phyloP scores from a whole-genome alignment of 2,113 vertebrate genomes.

The Ceratotherium simum region DNA sequence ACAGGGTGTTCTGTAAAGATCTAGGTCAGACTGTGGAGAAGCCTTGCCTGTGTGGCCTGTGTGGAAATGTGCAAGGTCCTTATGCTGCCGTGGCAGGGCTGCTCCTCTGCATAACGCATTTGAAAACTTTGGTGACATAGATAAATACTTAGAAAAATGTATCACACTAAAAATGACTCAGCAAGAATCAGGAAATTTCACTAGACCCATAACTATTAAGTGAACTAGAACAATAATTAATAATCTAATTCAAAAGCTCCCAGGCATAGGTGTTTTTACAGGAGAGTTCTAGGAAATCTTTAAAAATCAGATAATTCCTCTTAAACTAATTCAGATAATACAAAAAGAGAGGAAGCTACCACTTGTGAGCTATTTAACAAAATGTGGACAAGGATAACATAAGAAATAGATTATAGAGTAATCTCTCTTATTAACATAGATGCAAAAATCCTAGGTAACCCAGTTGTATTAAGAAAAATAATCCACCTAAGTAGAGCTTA shows the following conservation, averaged over 20 bases:
- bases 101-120: neutral
- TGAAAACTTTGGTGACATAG: neutral
- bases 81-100: no score
- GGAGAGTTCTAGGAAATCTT: conserved; percentile 13
- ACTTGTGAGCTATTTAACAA: neutral
- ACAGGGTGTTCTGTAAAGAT: neutral
- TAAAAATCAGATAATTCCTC: neutral
- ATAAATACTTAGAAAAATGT: neutral
- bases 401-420: neutral
- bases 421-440: neutral
- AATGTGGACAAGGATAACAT: neutral
- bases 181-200: neutral
- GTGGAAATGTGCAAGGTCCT: neutral
- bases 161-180: neutral
- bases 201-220: neutral
- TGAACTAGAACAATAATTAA: neutral
- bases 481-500: neutral
- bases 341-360: neutral
- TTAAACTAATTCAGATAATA: conserved; percentile 28
- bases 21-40: neutral
- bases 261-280: neutral
- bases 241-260: conserved; percentile 2
- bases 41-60: neutral
- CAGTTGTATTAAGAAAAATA: conserved; percentile 25
- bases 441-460: neutral